Base-by-base conservation (phyloP, 2,113 vertebrate genomes). In the Sinocyclocheilus anshuiensis region DNA sequence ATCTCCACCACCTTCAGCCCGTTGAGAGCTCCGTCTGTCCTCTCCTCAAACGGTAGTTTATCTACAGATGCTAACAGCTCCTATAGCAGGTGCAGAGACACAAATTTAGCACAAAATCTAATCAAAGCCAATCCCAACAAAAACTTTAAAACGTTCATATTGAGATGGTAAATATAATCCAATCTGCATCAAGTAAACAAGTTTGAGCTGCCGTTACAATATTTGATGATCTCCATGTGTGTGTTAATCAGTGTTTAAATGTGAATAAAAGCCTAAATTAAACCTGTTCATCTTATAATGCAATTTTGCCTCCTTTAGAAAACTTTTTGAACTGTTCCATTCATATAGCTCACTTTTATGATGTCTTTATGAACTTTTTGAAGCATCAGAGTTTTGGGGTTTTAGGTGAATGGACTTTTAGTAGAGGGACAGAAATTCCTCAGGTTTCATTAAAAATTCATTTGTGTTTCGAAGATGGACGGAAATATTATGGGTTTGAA, bases 31-130 rank as follows among this genome's bases (percentile, higher is more conserved):
- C 89, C 91, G 77, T 96, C 94, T 1, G 90, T 86, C 0, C 87
- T 87, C 83, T 97, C 97, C 59, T 97, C 96, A 88, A 96, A 95
- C 24, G 96, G 94, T 39, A 92, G 92, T 92, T 97, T 98, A 89
- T 93, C 96, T 16, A 95, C 90, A 91, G 97, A 94, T 77, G 94
- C 95, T 81, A 98, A 92, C 94, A 97, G 94, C 85, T 98, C 97
- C 97, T 99, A 92, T 85, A 93, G 59, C 5, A 61, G 33, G 33
- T 33, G 33, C 10, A 79, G 18, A 18, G 29, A 75, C 22, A 74
- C 2, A 71, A 12, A n/a, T 2, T 36, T 2, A 61, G 33, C 4
- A 76, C 2, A 63, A 12, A 48, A 48, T 48, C 2, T 0, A 10
- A 11, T 11, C 9, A 10, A 45, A 45, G n/a, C 13, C 20, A 1